Percentiles rank a stretch among this genome's conserved stretches.
Conservation (phyloP, 2,888 invertebrate species). For the Drosophila glabriapex region DNA sequence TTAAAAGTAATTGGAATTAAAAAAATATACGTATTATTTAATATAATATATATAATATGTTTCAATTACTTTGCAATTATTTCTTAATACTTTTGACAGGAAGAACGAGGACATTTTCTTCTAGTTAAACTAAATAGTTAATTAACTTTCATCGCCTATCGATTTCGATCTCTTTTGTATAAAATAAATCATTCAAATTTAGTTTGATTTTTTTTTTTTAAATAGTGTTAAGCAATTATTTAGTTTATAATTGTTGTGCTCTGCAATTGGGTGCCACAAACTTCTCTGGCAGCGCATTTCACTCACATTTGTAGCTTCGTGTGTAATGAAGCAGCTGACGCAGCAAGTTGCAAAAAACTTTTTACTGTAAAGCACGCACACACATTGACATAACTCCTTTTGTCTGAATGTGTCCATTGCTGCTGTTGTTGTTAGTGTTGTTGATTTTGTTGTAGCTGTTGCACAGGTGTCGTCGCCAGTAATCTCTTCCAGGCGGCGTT, state of each 20-base stretch:
- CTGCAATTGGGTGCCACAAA: slow-evolving; percentile 11
- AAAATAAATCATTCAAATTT: background rate
- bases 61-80: background rate
- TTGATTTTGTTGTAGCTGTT: slow-evolving; percentile 44
- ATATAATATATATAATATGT: background rate
- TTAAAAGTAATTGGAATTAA: background rate
- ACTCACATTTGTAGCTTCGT: slow-evolving; percentile 50
- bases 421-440: background rate
- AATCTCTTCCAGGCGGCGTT: slow-evolving; percentile 71
- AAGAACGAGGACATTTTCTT: background rate
- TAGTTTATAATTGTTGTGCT: background rate
- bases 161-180: background rate
- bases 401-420: slow-evolving; percentile 34
- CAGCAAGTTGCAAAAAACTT: slow-evolving; percentile 71
- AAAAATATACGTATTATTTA: rapidly evolving
- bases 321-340: slow-evolving; percentile 81
- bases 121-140: background rate
- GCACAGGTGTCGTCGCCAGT: slow-evolving; percentile 80
- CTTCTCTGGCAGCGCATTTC: slow-evolving; percentile 28
- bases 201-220: background rate
- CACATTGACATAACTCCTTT: slow-evolving; percentile 16
- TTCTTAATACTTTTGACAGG: background rate
- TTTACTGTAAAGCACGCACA: slow-evolving; percentile 50
- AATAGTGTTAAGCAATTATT: background rate
- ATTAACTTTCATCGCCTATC: background rate